A percentile compares a stretch with the other conserved stretches of the same genome.
Evolutionary conservation across 2,797 vertebrate genomes (phyloP).

Genomic region (Tenualosa ilisha): DNA sequence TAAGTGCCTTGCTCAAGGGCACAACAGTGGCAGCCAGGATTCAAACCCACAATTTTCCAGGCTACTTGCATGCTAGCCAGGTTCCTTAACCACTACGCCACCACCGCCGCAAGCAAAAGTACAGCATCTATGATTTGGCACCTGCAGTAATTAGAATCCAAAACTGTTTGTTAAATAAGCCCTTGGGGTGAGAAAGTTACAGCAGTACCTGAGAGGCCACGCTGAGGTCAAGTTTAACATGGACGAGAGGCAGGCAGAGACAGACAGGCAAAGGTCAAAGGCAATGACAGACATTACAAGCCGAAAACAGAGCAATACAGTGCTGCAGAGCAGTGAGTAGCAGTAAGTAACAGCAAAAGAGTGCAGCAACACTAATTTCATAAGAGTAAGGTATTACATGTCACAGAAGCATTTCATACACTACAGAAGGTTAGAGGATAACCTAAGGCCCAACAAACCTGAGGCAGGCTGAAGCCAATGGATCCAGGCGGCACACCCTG

Average conservation of each 20-base stretch:
- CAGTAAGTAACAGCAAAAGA: not conserved
- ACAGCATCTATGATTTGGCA: not conserved
- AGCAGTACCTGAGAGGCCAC: slow-evolving; percentile 67
- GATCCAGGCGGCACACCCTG: slow-evolving; percentile 76
- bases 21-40: too few relatives aligned
- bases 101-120: not conserved
- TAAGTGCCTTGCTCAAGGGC: too few relatives aligned
- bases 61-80: too few relatives aligned
- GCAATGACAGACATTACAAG: slow-evolving; percentile 58
- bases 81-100: too few relatives aligned
- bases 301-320: slow-evolving; percentile 51
- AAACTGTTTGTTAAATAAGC: slow-evolving; percentile 59
- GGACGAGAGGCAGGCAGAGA: slow-evolving; percentile 65
- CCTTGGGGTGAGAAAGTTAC: slow-evolving; percentile 52
- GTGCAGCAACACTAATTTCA: not conserved
- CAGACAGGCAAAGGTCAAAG: slow-evolving; percentile 50
- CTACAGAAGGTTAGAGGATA: slow-evolving; percentile 12
- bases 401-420: not conserved
- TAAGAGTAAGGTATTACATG: not conserved
- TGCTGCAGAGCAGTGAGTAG: slow-evolving; percentile 38
- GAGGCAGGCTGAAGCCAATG: slow-evolving; percentile 92
- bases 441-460: slow-evolving; percentile 74
- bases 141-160: not conserved
- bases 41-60: too few relatives aligned
- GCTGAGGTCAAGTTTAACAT: slow-evolving; percentile 61